A percentile compares a stretch with the other conserved stretches of the same genome.
These are phyloP conservation scores for Bolinopsis microptera DNA, from an alignment of 37 sponge, comb jelly and placozoan species.

Conservation along the genomic window DNA sequence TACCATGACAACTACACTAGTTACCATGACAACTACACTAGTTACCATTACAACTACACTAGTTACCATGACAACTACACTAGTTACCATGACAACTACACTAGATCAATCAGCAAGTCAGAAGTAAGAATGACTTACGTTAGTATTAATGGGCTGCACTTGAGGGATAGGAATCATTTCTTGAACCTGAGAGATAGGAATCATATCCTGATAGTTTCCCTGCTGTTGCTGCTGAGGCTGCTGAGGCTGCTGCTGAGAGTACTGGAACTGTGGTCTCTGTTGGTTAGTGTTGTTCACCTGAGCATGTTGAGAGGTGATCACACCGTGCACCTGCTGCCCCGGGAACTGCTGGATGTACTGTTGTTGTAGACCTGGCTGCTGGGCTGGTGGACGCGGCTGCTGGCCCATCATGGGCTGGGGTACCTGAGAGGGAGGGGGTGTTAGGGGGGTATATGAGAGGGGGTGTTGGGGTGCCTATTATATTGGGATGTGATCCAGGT, in stretches of 20 bases:
- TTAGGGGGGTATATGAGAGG: too few relatives aligned
- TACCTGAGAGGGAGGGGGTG: not conserved
- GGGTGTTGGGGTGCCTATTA: too few relatives aligned
- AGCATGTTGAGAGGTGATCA: not conserved
- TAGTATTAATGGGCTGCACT: constrained; percentile 15
- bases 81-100: too few relatives aligned
- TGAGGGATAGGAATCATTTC: constrained; percentile 54
- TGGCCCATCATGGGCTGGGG: not conserved
- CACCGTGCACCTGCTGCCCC: not conserved
- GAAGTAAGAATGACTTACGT: too few relatives aligned
- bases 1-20: too few relatives aligned
- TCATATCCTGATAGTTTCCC: not conserved
- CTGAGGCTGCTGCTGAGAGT: not conserved
- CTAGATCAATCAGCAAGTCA: too few relatives aligned
- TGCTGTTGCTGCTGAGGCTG: not conserved
- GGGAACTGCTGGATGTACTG: constrained; percentile 34
- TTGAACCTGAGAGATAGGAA: not conserved
- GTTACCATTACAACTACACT: too few relatives aligned
- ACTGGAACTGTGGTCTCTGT: not conserved
- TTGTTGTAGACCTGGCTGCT: not conserved
- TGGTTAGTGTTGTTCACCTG: not conserved
- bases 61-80: too few relatives aligned
- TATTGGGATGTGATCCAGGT: too few relatives aligned
- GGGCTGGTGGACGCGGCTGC: not conserved
- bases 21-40: too few relatives aligned